phyloP scores from a whole-genome alignment of 2,113 vertebrate genomes.

The Vidua chalybeata region DNA sequence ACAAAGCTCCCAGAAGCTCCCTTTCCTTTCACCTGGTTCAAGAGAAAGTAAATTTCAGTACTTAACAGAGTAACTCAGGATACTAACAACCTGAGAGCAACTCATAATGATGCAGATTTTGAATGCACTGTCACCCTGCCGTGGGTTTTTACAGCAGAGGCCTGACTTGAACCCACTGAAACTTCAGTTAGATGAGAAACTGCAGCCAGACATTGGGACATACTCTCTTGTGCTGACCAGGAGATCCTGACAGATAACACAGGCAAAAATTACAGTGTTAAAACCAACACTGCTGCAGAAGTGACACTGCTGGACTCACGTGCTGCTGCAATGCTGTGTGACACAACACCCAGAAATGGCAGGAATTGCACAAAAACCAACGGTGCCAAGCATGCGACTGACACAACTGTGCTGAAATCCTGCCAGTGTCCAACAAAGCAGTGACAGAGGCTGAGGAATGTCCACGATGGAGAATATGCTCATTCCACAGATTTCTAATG shows the following conservation, averaged over 20 bases:
- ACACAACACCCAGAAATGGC: background rate
- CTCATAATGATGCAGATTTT: background rate
- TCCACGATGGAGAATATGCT: rapidly evolving
- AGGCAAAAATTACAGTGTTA: background rate
- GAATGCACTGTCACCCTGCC: background rate
- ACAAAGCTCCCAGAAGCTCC: conserved; percentile 94
- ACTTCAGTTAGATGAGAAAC: background rate
- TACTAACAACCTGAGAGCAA: background rate
- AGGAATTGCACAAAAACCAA: background rate
- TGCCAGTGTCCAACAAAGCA: background rate
- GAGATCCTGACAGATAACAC: background rate
- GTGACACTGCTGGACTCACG: rapidly evolving
- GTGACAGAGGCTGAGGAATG: background rate
- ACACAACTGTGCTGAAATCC: background rate
- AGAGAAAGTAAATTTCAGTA: conserved; percentile 15
- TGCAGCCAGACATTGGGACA: background rate
- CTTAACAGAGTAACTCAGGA: background rate
- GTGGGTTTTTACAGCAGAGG: background rate
- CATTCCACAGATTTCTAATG: background rate
- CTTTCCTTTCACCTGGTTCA: conserved; percentile 88
- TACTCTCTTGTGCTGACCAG: background rate
- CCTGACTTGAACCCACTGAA: background rate
- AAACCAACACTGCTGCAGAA: background rate
- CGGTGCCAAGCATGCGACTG: background rate
- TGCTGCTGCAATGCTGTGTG: background rate